Evolutionary conservation across 1,140 invertebrate species (phyloP).

Genomic region (Pollicipes pollicipes): DNA sequence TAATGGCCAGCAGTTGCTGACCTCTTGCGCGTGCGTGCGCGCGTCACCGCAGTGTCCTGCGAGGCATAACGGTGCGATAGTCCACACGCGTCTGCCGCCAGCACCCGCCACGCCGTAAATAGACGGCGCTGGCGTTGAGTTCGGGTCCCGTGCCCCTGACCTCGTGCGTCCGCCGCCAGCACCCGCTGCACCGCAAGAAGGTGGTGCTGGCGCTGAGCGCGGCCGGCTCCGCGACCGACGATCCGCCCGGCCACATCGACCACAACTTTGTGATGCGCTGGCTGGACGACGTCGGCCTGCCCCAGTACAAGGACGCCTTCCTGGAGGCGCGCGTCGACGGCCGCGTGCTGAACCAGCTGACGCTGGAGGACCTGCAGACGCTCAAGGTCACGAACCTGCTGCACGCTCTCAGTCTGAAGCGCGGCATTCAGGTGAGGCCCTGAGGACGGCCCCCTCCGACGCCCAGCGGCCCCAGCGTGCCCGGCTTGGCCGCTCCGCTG

Average conservation of each 20-base stretch:
- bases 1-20: too few relatives aligned
- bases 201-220: conserved; percentile 60
- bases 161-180: conserved; percentile 26
- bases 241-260: conserved; percentile 34
- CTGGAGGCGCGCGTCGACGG: conserved; percentile 79
- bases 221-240: conserved; percentile 23
- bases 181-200: conserved; percentile 79
- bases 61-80: too few relatives aligned
- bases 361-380: conserved; percentile 63
- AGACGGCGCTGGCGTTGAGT: conserved; percentile 23
- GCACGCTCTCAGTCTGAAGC: conserved; percentile 71
- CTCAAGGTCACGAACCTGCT: conserved; percentile 73
- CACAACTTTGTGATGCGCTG: conserved; percentile 68
- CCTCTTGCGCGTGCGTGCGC: too few relatives aligned
- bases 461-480: too few relatives aligned
- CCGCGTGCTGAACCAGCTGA: conserved; percentile 72
- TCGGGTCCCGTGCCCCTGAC: too few relatives aligned
- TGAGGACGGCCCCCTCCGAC: too few relatives aligned
- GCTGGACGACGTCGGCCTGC: conserved; percentile 89
- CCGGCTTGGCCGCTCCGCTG: too few relatives aligned
- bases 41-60: too few relatives aligned
- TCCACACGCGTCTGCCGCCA: too few relatives aligned
- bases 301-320: conserved; percentile 90
- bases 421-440: conserved; percentile 46
- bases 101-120: too few relatives aligned